Base-by-base conservation (phyloP, 2,113 vertebrate species). In the Willisornis vidua region DNA sequence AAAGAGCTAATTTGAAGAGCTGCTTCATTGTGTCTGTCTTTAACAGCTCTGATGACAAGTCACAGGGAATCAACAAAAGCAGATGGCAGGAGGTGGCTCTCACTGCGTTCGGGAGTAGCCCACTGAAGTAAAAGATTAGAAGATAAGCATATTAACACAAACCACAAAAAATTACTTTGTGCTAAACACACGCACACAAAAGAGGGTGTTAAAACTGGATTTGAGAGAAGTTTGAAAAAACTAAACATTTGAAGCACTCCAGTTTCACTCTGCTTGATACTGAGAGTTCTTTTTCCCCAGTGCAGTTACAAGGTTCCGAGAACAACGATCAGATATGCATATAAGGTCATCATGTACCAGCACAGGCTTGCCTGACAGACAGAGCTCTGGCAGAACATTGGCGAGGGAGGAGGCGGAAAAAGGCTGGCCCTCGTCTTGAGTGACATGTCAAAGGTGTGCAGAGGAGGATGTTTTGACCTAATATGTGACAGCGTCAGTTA, bases 1-100 rank as follows among this genome's bases (percentile, higher is more conserved):
- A 70, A 85, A 76, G 76, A 86, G 85, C 71, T 91, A 51, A 82
- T 95, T 82, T 80, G 73, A 90, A 85, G 95, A 96, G 83, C 77
- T 82, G 70, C 57, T 78, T 87, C 88, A 45, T 81, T 92, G 80
- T 88, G 59, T 70, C 66, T 59, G 63, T 71, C 58, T 37, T 78
- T 84, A 92, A 58, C 61, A 78, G 68, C 63, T 81, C 87, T 80
- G 90, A 48, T 84, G 90, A 74, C 82, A 94, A 86, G 86, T 80
- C 48, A 12, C 55, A 52, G 63, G 76, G 82, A 85, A 86, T 87
- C 76, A 90, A 73, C 87, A 92, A 68, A 89, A 90, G 81, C 88
- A 89, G 90, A 93, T 88, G 80, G 83, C 86, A 70, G 85, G 80
- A 93, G 89, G 85, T 92, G 85, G 62, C 70, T 84, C 49, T 77